These are phyloP conservation scores for Indicator indicator DNA, from an alignment of 2,113 vertebrate species.

Conservation along the genomic window DNA sequence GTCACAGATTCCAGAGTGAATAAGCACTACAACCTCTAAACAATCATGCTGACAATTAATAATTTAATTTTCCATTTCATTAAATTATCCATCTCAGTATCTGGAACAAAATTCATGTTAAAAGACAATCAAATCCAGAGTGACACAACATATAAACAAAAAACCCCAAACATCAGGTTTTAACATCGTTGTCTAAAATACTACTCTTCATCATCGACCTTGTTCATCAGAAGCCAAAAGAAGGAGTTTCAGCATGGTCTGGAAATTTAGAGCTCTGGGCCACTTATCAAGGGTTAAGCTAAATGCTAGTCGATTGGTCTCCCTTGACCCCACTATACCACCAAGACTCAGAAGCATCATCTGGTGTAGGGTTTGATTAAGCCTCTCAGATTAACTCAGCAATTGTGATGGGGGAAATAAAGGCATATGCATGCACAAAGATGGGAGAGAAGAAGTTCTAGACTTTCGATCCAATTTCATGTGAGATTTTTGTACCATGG, in stretches of 20 bases:
- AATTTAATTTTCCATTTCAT: slow-evolving; percentile 33
- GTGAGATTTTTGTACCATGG: background rate
- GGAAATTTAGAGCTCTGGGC: background rate
- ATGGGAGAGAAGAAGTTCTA: background rate
- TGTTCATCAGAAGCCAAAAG: background rate
- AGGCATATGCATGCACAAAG: background rate
- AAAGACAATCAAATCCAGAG: background rate
- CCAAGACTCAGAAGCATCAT: background rate
- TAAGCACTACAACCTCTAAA: background rate
- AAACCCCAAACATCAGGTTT: background rate
- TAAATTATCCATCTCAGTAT: background rate
- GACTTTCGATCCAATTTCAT: background rate
- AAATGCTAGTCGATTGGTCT: background rate
- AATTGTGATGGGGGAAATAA: background rate
- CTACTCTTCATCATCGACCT: background rate
- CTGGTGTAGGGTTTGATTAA: background rate
- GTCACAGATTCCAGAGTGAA: background rate
- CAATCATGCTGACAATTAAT: background rate
- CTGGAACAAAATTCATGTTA: background rate
- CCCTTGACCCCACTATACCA: background rate
- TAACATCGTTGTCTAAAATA: background rate
- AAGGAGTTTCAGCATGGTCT: background rate
- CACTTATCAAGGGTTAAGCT: background rate
- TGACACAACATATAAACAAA: background rate
- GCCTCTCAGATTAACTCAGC: background rate